Conservation (phyloP, 2,888 invertebrate species). For the Saturnia pavonia region DNA sequence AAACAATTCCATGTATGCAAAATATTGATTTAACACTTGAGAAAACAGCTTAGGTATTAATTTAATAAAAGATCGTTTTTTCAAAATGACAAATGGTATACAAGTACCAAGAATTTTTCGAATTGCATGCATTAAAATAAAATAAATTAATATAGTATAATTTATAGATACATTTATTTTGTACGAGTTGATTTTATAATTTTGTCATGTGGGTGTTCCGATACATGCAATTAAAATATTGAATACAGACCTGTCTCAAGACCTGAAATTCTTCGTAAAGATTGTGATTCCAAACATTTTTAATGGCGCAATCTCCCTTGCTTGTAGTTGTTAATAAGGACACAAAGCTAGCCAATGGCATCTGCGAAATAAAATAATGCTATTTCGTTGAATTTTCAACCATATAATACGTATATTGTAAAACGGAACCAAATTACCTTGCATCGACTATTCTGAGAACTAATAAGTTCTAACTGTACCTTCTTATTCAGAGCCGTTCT, state of each 20-base stretch:
- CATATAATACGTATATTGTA: background rate
- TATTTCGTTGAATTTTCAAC: background rate
- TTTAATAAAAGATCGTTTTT: too few relatives aligned
- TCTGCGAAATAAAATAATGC: slow-evolving; percentile 48
- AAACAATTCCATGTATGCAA: background rate
- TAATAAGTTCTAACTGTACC: background rate
- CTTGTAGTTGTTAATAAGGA: slow-evolving; percentile 61
- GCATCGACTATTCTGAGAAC: background rate
- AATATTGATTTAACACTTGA: background rate
- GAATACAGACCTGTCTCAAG: slow-evolving; percentile 89
- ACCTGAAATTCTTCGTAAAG: slow-evolving; percentile 97
- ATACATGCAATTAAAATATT: too few relatives aligned
- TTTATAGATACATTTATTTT: too few relatives aligned
- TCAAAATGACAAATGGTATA: too few relatives aligned
- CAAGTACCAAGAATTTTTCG: too few relatives aligned
- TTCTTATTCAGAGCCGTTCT: background rate
- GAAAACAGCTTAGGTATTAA: too few relatives aligned
- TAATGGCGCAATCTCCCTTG: slow-evolving; percentile 95
- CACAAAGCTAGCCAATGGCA: slow-evolving; percentile 88
- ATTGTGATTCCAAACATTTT: slow-evolving; percentile 99
- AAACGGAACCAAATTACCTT: background rate
- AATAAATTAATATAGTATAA: too few relatives aligned
- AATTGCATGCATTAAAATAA: too few relatives aligned
- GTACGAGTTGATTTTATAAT: too few relatives aligned
- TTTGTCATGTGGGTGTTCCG: too few relatives aligned